These are phyloP conservation scores for Diorhabda elongata DNA, from an alignment of 1,140 invertebrate genomes.

Conservation along the genomic window DNA sequence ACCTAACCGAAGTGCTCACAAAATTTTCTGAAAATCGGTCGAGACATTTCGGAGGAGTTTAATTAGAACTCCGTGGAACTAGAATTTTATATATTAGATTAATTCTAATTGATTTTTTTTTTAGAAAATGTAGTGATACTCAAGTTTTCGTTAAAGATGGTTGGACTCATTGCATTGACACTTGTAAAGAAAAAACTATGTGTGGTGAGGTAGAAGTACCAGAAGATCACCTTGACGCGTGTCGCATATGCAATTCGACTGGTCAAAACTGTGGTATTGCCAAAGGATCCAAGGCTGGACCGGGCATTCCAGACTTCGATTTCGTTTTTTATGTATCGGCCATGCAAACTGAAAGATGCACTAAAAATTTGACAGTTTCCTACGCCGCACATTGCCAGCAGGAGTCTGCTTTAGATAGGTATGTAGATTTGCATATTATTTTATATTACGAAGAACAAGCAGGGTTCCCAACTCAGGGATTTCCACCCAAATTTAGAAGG, in stretches of 20 bases:
- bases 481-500: no score
- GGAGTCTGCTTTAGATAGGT: conserved; percentile 87
- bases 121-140: conserved; percentile 74
- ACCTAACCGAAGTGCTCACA: no score
- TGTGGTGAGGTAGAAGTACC: conserved; percentile 94
- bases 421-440: conserved; percentile 26
- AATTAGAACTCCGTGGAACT: neutral
- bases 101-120: conserved; percentile 20
- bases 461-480: no score
- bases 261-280: conserved; percentile 71
- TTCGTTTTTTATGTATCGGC: conserved; percentile 98
- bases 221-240: conserved; percentile 85
- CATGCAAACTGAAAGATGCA: conserved; percentile 85
- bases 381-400: conserved; percentile 99
- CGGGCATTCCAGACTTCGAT: conserved; percentile 77
- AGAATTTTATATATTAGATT: neutral
- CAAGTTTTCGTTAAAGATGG: conserved; percentile 80
- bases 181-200: conserved; percentile 79
- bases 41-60: neutral
- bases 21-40: no score
- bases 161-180: conserved; percentile 81
- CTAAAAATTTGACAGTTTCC: conserved; percentile 85
- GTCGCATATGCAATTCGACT: conserved; percentile 78
- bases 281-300: conserved; percentile 49
- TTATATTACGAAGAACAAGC: no score